A percentile compares a stretch with the other conserved stretches of the same genome.
phyloP scores from a whole-genome alignment of 2,888 invertebrate species.

The Calliphora vomitoria region DNA sequence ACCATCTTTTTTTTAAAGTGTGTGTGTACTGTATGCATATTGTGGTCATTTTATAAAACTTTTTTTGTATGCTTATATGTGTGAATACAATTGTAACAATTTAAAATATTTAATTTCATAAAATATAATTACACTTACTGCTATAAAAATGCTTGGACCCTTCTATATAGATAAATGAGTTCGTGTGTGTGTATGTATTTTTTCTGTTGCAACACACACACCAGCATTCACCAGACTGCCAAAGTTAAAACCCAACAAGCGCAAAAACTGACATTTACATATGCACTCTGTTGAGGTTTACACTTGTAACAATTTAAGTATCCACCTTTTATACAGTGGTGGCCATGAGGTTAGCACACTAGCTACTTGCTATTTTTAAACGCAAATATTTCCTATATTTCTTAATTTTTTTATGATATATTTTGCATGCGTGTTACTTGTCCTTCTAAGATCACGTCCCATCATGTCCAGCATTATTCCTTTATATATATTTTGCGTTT shows the following conservation, averaged over 20 bases:
- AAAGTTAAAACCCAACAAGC: slow-evolving; percentile 68
- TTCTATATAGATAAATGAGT: neutral
- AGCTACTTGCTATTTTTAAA: no score
- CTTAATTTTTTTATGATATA: no score
- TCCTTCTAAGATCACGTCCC: no score
- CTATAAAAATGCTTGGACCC: slow-evolving; percentile 5
- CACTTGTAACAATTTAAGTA: slow-evolving; percentile 74
- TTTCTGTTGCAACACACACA: slow-evolving; percentile 42
- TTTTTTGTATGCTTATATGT: slow-evolving; percentile 16
- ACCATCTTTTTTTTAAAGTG: neutral
- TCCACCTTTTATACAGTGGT: slow-evolving; percentile 68
- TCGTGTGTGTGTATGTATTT: neutral
- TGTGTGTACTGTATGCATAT: slow-evolving; percentile 13
- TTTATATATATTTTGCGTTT: no score
- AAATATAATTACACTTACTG: slow-evolving; percentile 70
- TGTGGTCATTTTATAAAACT: slow-evolving; percentile 58
- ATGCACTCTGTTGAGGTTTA: slow-evolving; percentile 74
- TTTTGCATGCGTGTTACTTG: no score
- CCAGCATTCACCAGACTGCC: slow-evolving; percentile 52
- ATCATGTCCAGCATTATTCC: no score
- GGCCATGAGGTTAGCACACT: no score
- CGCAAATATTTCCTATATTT: no score
- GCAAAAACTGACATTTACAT: slow-evolving; percentile 74
- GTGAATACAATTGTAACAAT: slow-evolving; percentile 61
- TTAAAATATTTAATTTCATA: slow-evolving; percentile 74